Evolutionary conservation across 2,113 vertebrate genomes (phyloP), one percentile per base, ranked within the genome.

Genomic region (Grantiella picta): DNA sequence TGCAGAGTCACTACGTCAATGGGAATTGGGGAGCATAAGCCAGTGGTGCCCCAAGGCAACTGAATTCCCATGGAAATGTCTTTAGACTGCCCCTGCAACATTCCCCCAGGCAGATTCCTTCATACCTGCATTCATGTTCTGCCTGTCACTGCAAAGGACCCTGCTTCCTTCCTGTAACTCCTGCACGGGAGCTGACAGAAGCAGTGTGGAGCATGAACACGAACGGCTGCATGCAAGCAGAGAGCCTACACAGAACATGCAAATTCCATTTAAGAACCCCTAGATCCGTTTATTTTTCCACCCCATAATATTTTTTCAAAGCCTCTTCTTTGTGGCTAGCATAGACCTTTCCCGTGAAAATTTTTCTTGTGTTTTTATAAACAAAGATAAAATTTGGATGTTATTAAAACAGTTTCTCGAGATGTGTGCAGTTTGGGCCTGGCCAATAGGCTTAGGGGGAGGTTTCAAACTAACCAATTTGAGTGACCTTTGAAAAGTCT

Each of bases 21-120:
- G 21, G n/a, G 13, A 54, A 12, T 5, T 1, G 0, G 7, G 23
- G 19, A 17, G 5, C 25, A 64, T 1, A 8, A 36, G 29, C n/a
- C 35, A 33, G 50, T 7, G 45, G 28, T 66, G 60, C 7, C 38
- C 21, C 5, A 42, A 73, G 23, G 68, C 54, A 83, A 73, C 7
- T 27, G 38, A 82, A 90, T 54, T 65, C 27, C 64, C 68, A 80
- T 16, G 42, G 54, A 57, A 93, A 82, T 57, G n/a, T 33, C 70
- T 85, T 72, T n/a, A 80, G 28, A 76, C 13, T 77, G 22, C 12
- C 79, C 70, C 45, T 54, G 31, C 38, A 50, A 65, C 50, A 77
- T 9, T 77, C 35, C 64, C 86, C 50, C 40, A 57, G 50, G 63
- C 35, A 80, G 38, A 29, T 35, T 80, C 44, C 64, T 89, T 72